These are phyloP conservation scores for Diadegma fenestrale DNA, from an alignment of 2,888 invertebrate genomes.

Conservation along the genomic window DNA sequence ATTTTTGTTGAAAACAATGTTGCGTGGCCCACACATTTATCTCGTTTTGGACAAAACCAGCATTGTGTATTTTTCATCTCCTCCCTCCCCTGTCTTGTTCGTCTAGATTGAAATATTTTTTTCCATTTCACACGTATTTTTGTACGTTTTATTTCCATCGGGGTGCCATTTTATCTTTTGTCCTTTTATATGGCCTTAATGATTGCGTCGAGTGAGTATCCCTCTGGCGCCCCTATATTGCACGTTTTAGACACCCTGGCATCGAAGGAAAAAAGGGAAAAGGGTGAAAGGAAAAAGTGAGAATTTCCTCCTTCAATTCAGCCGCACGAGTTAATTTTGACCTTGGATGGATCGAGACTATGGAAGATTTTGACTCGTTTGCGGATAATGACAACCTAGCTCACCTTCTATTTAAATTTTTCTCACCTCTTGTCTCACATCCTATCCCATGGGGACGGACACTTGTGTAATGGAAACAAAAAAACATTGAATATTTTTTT, in stretches of 20 bases:
- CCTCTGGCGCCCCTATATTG: constrained; percentile 20
- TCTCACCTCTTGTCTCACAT: background rate
- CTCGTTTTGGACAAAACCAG: constrained; percentile 1
- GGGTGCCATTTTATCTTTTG: constrained; percentile 17
- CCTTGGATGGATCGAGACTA: constrained; percentile 24
- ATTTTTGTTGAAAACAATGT: constrained; percentile 3
- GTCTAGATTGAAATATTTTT: constrained; percentile 12
- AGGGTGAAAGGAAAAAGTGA: constrained; percentile 15
- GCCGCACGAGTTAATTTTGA: constrained; percentile 13
- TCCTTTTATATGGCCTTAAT: constrained; percentile 24
- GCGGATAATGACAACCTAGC: constrained; percentile 2
- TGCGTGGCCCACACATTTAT: background rate
- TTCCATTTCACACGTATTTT: constrained; percentile 1
- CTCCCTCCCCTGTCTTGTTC: background rate
- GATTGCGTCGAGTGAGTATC: constrained; percentile 18
- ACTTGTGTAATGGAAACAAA: background rate
- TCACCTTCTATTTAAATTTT: constrained; percentile 8
- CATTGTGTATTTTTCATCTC: background rate
- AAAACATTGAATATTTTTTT: constrained; percentile 1
- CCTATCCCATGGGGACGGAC: background rate
- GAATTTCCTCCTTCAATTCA: constrained; percentile 19
- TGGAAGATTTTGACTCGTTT: constrained; percentile 16
- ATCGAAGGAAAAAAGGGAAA: constrained; percentile 11
- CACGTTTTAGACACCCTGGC: constrained; percentile 15
- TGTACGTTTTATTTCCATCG: constrained; percentile 24